Evolutionary conservation across 2,888 invertebrate genomes (phyloP), one percentile per base, ranked within the genome.

Genomic region (Criorhina ranunculi): DNA sequence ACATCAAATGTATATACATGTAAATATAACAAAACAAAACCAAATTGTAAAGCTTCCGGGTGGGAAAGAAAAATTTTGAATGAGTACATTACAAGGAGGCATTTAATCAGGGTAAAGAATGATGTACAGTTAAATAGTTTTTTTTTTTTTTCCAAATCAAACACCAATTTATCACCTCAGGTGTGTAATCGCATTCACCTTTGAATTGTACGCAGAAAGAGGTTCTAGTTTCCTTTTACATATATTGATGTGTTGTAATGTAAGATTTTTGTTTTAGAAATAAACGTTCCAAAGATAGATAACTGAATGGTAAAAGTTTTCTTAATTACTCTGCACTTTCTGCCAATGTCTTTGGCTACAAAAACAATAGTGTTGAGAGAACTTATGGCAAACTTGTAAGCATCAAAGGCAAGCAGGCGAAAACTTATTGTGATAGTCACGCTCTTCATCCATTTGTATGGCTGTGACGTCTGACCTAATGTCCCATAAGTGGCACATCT

Each of bases 201-300:
- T 64, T 46, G 15, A 55, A 67, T 62, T 55, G 42, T 72, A 75
- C 19, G 33, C 37, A 37, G 24, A 60, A 62, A 53, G 51, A 42
- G 37, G 53, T 59, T 31, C 53, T 55, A 42, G 59, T 55, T 49
- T 75, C 12, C 24, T 24, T 24, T 33, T 15, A 62, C 60, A 59
- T 40, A 15, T 64, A 66, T 75, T 51, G 53, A 60, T 73, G 35
- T 72, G 70, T 70, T 82, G 49, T 72, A 78, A 83, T 78, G 49
- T 83, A 78, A 62, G 60, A 49, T 29, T 49, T 44, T 69, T 49
- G 51, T 40, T 66, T 59, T 24, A 60, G 37, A 67, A 78, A 78
- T 73, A 78, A 82, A 83, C 33, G 66, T 83, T 83, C 82, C 78
- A 78, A 83, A 83, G 82, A 82, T 77, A 77, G 64, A 77, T 72